Conservation (phyloP, 2,888 invertebrate genomes). For the Agriopis marginaria region DNA sequence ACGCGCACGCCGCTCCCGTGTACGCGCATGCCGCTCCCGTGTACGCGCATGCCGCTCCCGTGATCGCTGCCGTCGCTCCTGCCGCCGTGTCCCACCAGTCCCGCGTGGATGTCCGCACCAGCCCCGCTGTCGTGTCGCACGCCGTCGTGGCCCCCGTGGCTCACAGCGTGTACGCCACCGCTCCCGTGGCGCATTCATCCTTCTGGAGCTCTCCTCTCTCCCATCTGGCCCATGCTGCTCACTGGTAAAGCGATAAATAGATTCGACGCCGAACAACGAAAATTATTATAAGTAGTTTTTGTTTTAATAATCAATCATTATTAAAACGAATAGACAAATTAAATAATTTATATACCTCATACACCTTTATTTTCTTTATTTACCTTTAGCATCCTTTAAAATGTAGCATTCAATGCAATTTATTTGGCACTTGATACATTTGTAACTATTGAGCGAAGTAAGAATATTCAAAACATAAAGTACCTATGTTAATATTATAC, state of each 20-base stretch:
- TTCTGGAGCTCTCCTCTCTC: conserved; percentile 64
- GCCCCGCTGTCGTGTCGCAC: conserved; percentile 62
- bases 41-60: conserved; percentile 55
- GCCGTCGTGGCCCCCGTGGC: conserved; percentile 53
- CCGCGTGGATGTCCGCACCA: conserved; percentile 66
- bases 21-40: conserved; percentile 56
- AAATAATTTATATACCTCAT: conserved; percentile 57
- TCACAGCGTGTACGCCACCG: conserved; percentile 46
- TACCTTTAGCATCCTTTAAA: not conserved
- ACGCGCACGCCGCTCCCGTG: conserved; percentile 55
- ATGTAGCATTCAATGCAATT: not conserved
- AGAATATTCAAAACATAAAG: too few relatives aligned
- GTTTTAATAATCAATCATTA: conserved; percentile 63
- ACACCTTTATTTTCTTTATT: conserved; percentile 2
- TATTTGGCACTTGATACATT: too few relatives aligned
- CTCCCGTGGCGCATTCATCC: conserved; percentile 67
- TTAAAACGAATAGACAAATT: conserved; percentile 77
- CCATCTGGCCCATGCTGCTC: conserved; percentile 57
- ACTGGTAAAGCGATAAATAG: conserved; percentile 65
- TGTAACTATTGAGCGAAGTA: too few relatives aligned
- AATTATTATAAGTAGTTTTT: conserved; percentile 68
- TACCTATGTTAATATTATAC: too few relatives aligned
- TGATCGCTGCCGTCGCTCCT: conserved; percentile 52
- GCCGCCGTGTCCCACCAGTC: conserved; percentile 73
- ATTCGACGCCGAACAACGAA: conserved; percentile 60